A percentile compares a stretch with the other conserved stretches of the same genome.
Conservation (phyloP, 1,140 invertebrate genomes). For the Pseudomyrmex concolor region DNA sequence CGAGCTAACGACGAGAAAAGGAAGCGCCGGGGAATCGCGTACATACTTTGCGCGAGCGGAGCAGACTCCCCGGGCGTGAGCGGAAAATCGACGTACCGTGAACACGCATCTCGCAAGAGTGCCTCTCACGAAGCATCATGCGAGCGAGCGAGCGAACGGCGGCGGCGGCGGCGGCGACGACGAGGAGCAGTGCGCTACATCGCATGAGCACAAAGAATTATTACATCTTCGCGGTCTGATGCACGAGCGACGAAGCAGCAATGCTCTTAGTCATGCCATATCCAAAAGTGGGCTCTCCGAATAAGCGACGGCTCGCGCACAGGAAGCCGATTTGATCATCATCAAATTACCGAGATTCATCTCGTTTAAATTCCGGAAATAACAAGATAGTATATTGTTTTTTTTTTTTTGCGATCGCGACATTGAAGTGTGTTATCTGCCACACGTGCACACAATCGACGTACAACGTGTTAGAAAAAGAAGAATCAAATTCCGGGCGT, state of each 20-base stretch:
- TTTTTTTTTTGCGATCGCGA: neutral
- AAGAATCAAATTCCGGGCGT: too few relatives aligned
- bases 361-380: neutral
- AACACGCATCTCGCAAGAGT: constrained; percentile 73
- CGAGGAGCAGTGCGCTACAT: constrained; percentile 51
- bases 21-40: constrained; percentile 33
- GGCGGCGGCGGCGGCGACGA: neutral
- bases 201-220: constrained; percentile 77
- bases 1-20: constrained; percentile 51
- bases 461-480: too few relatives aligned
- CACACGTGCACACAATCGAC: too few relatives aligned
- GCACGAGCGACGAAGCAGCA: constrained; percentile 66
- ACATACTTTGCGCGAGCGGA: neutral
- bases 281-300: constrained; percentile 65
- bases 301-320: constrained; percentile 52
- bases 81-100: constrained; percentile 76
- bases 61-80: constrained; percentile 63
- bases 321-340: constrained; percentile 48
- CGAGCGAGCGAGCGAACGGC: constrained; percentile 57
- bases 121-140: constrained; percentile 52
- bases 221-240: constrained; percentile 82
- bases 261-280: constrained; percentile 71
- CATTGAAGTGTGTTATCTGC: neutral
- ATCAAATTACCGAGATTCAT: constrained; percentile 57
- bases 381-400: neutral